Base-by-base conservation (phyloP, 2,797 vertebrate species). In the Babyrousa celebensis region DNA sequence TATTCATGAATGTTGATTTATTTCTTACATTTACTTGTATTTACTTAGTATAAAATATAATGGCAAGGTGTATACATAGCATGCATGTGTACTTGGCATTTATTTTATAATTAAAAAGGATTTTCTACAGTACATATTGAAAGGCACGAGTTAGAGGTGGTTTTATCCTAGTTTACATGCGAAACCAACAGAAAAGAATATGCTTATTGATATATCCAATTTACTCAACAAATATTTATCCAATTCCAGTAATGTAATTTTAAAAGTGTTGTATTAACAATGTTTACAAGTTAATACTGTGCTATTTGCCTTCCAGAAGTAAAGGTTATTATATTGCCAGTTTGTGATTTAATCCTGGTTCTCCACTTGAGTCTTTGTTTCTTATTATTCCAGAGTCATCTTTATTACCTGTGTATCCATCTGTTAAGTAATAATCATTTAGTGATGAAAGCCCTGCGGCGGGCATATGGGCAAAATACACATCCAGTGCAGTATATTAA, bases 191-290 rank as follows among this genome's bases (percentile, higher is more conserved):
- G 58, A 91, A 84, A 94, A 71, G 14, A 95, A 90, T 29, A 56
- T 92, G 93, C 25, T 6, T 72, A 78, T 75, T 93, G 89, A 85
- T 62, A 83, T 2, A 11, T 89, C n/a, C n/a, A 75, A 85, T 83
- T 88, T 17, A 75, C 84, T 95, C 8, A 93, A 85, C 80, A 87
- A 96, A 93, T 91, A 96, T 96, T 95, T 95, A 94, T 65, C 27
- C 7, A 71, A 23, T 89, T 71, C 79, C 70, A 75, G 25, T 86
- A 96, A 83, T 70, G 12, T 36, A 85, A 72, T 25, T 86, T 80
- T 97, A 79, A 93, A 90, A 86, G 36, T 52, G 16, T 93, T 96
- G 71, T 86, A 70, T 29, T 96, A 43, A 1, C 18, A 89, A 9
- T 62, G 40, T 94, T 85, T 95, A 94, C 63, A 91, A 93, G 40